Evolutionary conservation across 2,797 vertebrate species (phyloP), one percentile per base, ranked within the genome.

Genomic region (Paramormyrops hopkinsi): DNA sequence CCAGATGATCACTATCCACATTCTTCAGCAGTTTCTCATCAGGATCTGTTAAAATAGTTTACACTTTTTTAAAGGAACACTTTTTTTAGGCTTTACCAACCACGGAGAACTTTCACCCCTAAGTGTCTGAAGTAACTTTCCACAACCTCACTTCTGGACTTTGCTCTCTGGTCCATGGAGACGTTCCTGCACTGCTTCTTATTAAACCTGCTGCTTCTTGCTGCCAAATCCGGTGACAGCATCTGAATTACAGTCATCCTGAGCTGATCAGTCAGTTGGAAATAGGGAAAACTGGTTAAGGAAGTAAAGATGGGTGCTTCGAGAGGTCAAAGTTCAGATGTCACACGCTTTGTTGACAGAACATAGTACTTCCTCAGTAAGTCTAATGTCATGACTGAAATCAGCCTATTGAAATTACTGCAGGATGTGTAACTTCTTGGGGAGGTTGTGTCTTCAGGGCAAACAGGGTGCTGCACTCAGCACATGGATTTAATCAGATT

Each of bases 21-120:
- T 86, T 62, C 44, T 44, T 22, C 56, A 62, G 19, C 22, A 51
- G 54, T 50, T 85, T 29, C 54, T 86, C 88, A 85, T 65, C 44
- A 19, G 88, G 51, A 85, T 84, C 88, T 89, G 88, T 41, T 37
- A 65, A 62, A 89, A 54, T 51, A 59, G 54, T 89, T 89, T 89
- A 85, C 46, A 33, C 82, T 25, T 88, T 79, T 37, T 89, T 50
- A 86, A 12, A 53, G 73, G 25, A 88, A 88, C 51, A 22, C 51
- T 53, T 54, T 41, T 29, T 83, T 11, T 83, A 54, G 25, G n/a
- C 29, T 88, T 88, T 62, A 50, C 54, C 22, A 29, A 22, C 50
- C 82, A 50, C 7, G 14, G 19, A 22, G 41, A 41, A 46, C 33
- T 56, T 29, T 73, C 46, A 51, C 11, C 37, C 50, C 50, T 53